Evolutionary conservation across 1,140 invertebrate genomes (phyloP).

Genomic region (Diabrotica undecimpunctata): DNA sequence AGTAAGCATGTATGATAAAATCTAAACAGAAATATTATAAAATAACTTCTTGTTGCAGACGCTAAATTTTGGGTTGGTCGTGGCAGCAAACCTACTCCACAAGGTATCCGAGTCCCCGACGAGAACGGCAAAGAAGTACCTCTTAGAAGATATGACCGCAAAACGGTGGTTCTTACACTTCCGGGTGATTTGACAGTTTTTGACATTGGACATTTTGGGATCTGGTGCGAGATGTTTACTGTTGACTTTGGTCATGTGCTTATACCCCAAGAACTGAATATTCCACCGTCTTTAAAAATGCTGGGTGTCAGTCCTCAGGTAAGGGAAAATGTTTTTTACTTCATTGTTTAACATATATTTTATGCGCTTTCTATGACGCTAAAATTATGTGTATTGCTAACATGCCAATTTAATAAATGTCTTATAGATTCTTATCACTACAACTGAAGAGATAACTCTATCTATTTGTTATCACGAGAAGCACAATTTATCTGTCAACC

Average conservation of each 20-base stretch:
- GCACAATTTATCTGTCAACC: no score
- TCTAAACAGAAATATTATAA: not conserved
- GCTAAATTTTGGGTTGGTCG: constrained; percentile 88
- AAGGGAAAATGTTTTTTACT: constrained; percentile 42
- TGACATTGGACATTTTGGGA: constrained; percentile 81
- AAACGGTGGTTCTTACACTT: constrained; percentile 81
- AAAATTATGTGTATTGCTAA: not conserved
- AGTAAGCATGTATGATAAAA: no score
- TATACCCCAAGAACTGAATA: constrained; percentile 68
- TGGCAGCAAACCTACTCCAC: constrained; percentile 70
- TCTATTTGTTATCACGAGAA: no score
- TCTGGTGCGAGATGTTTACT: constrained; percentile 84
- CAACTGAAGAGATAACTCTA: no score
- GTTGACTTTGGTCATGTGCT: constrained; percentile 86
- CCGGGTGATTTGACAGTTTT: constrained; percentile 76
- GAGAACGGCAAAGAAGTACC: constrained; percentile 84
- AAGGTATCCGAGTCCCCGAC: constrained; percentile 78
- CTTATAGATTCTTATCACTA: no score
- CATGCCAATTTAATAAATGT: not conserved
- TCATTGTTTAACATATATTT: not conserved
- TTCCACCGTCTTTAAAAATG: constrained; percentile 89
- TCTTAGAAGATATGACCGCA: constrained; percentile 72
- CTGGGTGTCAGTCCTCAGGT: constrained; percentile 90
- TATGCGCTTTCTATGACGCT: not conserved
- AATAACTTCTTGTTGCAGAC: constrained; percentile 56